These are phyloP conservation scores for Scolopax mira DNA, from an alignment of 2,113 vertebrate genomes.

Conservation along the genomic window DNA sequence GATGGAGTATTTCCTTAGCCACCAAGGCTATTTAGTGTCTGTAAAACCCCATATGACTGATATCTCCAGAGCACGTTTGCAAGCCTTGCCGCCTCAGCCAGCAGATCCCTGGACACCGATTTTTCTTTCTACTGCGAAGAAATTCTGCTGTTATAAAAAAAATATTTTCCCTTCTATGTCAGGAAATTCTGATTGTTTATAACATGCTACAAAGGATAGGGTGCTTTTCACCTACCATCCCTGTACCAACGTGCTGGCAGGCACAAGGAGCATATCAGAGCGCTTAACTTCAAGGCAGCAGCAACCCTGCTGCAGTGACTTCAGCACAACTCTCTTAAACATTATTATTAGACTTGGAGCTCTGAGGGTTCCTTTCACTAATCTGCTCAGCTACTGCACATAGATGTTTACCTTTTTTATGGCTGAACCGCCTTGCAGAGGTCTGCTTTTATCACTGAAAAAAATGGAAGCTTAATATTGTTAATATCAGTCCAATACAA, in stretches of 20 bases:
- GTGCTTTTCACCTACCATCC: not conserved
- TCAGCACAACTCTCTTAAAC: not conserved
- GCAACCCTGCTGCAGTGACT: not conserved
- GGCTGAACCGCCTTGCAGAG: not conserved
- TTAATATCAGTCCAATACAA: not conserved
- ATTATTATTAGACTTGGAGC: not conserved
- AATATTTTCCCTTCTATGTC: not conserved
- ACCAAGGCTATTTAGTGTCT: not conserved
- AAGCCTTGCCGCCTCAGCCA: not conserved
- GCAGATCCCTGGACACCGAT: not conserved
- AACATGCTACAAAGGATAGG: not conserved
- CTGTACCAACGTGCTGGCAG: not conserved
- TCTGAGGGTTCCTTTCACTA: not conserved
- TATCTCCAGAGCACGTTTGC: not conserved
- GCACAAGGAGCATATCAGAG: not conserved
- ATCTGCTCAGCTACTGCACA: not conserved
- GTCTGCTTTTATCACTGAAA: not conserved
- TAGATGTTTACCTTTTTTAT: not conserved
- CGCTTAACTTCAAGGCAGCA: not conserved
- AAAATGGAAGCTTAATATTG: not conserved
- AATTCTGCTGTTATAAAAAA: not conserved
- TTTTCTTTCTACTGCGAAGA: not conserved
- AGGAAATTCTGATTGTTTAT: not conserved
- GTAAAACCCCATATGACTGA: fast-evolving
- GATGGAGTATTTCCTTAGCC: not conserved